Percentiles rank a stretch among this genome's conserved stretches.
Conservation (phyloP, 2,113 vertebrate species). For the Grammatotria lemairii region DNA sequence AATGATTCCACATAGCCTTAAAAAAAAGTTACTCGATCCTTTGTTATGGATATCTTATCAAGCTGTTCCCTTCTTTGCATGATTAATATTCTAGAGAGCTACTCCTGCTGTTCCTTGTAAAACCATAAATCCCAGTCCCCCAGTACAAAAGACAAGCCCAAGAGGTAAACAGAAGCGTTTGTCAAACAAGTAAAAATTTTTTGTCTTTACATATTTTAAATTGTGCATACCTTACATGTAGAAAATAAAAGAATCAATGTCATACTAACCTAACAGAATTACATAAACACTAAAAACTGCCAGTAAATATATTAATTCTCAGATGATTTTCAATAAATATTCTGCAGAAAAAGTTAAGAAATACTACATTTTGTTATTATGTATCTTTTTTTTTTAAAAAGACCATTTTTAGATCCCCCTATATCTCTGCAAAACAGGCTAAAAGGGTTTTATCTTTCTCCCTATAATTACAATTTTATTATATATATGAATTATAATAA, state of each 20-base stretch:
- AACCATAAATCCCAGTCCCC: not conserved
- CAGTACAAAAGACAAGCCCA: not conserved
- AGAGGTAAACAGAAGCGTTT: not conserved
- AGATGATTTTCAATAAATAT: not conserved
- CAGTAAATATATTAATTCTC: not conserved
- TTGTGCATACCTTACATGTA: not conserved
- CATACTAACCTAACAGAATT: not conserved
- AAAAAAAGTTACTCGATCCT: not conserved
- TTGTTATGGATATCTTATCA: not conserved
- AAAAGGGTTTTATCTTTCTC: not conserved
- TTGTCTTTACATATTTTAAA: not conserved
- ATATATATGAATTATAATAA: not conserved
- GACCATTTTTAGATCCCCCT: not conserved
- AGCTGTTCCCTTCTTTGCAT: not conserved
- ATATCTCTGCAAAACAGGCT: not conserved
- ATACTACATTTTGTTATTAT: not conserved
- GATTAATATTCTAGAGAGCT: not conserved
- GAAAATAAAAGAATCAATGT: not conserved
- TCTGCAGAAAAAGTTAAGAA: not conserved
- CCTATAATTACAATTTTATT: not conserved
- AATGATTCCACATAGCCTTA: not conserved
- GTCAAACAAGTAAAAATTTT: fast-evolving
- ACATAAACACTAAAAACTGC: not conserved
- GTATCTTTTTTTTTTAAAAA: fast-evolving
- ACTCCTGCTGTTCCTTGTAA: not conserved